Percentiles rank a stretch among this genome's conserved stretches.
Evolutionary conservation across 2,888 invertebrate genomes (phyloP).

Genomic region (Clanis bilineata): DNA sequence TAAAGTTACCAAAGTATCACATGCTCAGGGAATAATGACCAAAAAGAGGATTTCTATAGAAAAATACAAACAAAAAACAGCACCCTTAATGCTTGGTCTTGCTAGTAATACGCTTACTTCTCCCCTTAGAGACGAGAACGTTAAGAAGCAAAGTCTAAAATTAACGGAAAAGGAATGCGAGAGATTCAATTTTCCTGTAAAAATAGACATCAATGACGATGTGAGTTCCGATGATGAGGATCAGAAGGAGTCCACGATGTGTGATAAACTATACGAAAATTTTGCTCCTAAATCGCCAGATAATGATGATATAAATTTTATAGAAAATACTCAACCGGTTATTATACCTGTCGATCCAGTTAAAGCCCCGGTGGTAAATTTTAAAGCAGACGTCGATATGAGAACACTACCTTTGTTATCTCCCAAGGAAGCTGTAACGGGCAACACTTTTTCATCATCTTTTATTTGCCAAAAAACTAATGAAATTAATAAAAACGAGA

Average conservation of each 20-base stretch:
- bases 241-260: slow-evolving; percentile 31
- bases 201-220: slow-evolving; percentile 50
- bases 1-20: slow-evolving; percentile 66
- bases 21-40: slow-evolving; percentile 51
- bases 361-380: slow-evolving; percentile 35
- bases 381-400: slow-evolving; percentile 65
- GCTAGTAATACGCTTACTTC: slow-evolving; percentile 22
- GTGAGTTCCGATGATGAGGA: slow-evolving; percentile 57
- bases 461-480: neutral
- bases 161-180: slow-evolving; percentile 76
- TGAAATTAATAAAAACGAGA: neutral
- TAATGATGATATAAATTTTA: slow-evolving; percentile 44
- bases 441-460: slow-evolving; percentile 16
- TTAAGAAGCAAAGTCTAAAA: slow-evolving; percentile 66
- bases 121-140: slow-evolving; percentile 42
- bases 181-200: slow-evolving; percentile 65
- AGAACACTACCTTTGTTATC: slow-evolving; percentile 45
- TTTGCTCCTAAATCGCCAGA: slow-evolving; percentile 72
- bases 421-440: slow-evolving; percentile 16
- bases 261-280: slow-evolving; percentile 50
- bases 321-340: slow-evolving; percentile 49
- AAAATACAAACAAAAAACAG: slow-evolving; percentile 69
- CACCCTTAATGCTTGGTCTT: slow-evolving; percentile 32
- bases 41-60: slow-evolving; percentile 77
- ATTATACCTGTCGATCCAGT: slow-evolving; percentile 71